Evolutionary conservation across 2,888 invertebrate species (phyloP).

Genomic region (Teleogryllus oceanicus): DNA sequence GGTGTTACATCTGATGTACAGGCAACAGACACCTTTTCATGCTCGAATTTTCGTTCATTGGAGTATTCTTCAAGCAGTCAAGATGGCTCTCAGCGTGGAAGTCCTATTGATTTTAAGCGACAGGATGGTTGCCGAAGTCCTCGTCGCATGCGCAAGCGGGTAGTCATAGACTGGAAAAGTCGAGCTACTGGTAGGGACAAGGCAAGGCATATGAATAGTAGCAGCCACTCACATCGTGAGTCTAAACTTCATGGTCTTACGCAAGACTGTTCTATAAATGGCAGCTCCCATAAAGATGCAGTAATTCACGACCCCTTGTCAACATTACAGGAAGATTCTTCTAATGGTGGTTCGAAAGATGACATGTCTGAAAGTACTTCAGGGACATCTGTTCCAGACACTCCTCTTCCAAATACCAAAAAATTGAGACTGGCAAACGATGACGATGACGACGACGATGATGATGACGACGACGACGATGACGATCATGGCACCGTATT

Average conservation of each 20-base stretch:
- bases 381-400: slow-evolving; percentile 11
- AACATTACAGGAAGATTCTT: slow-evolving; percentile 25
- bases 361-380: slow-evolving; percentile 12
- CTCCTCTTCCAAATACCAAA: background rate
- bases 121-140: background rate
- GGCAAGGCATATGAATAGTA: background rate
- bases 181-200: slow-evolving; percentile 11
- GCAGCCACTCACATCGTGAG: background rate
- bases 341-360: slow-evolving; percentile 26
- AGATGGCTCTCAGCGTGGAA: slow-evolving; percentile 37
- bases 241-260: background rate
- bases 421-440: background rate
- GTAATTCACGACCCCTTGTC: background rate
- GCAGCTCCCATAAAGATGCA: background rate
- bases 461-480: background rate
- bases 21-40: slow-evolving; percentile 45
- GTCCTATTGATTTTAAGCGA: slow-evolving; percentile 1
- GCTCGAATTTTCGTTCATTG: slow-evolving; percentile 41
- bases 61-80: slow-evolving; percentile 49
- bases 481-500: background rate
- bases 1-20: slow-evolving; percentile 45
- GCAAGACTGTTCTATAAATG: background rate
- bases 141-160: slow-evolving; percentile 12
- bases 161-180: slow-evolving; percentile 27
- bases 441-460: background rate